phyloP scores from a whole-genome alignment of 2,797 vertebrate genomes.

The Epinephelus coioides region DNA sequence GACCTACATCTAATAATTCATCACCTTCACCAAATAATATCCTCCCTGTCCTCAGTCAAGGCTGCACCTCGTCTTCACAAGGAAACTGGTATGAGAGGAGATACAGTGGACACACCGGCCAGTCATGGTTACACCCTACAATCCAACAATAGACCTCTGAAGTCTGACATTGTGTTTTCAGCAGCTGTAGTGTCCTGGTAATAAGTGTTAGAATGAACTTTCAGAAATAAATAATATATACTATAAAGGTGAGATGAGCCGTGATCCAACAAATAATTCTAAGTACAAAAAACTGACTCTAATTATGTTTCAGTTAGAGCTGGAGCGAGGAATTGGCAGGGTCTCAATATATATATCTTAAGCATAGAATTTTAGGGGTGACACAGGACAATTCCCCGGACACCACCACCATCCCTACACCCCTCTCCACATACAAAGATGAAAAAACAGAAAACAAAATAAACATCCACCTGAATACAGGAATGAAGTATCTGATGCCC shows the following conservation, averaged over 20 bases:
- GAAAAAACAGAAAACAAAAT: too few species aligned
- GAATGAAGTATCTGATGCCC: too few species aligned
- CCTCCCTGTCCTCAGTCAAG: conserved; percentile 45
- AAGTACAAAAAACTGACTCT: neutral
- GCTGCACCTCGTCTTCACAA: conserved; percentile 26
- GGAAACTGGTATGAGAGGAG: neutral
- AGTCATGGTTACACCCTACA: too few species aligned
- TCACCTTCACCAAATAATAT: conserved; percentile 71
- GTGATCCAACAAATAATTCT: neutral
- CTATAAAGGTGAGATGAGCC: neutral
- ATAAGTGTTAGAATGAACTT: neutral
- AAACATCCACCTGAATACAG: too few species aligned
- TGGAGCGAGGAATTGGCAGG: too few species aligned
- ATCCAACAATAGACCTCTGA: neutral
- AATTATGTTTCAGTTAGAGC: neutral
- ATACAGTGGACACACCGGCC: neutral
- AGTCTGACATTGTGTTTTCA: neutral
- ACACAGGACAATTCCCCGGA: too few species aligned
- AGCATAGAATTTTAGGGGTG: too few species aligned
- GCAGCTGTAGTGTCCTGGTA: neutral
- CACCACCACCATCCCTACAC: too few species aligned
- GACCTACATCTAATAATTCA: conserved; percentile 61
- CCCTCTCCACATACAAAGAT: too few species aligned
- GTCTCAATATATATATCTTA: too few species aligned
- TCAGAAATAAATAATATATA: neutral